A percentile compares a stretch with the other conserved stretches of the same genome.
Conservation (phyloP, 2,797 vertebrate species). For the Carcharodon carcharias region DNA sequence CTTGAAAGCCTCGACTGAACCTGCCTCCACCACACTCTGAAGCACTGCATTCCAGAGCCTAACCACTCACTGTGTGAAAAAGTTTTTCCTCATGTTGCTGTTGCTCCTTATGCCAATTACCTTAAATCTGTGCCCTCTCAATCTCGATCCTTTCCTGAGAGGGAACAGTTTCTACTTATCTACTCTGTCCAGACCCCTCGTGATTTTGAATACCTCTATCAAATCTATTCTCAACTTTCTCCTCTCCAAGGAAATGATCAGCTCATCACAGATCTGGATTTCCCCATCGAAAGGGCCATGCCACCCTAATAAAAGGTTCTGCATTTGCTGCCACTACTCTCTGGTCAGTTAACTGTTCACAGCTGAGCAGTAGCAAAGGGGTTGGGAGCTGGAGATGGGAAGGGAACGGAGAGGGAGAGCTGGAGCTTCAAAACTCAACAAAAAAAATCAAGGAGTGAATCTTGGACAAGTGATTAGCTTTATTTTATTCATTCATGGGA, state of each 20-base stretch:
- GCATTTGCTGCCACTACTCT: not conserved
- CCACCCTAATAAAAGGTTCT: not conserved
- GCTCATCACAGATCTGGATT: not conserved
- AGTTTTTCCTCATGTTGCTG: not conserved
- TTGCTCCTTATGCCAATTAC: not conserved
- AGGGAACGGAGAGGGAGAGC: not conserved
- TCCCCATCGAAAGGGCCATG: not conserved
- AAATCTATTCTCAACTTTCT: too few species aligned
- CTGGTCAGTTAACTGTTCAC: not conserved
- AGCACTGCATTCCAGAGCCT: not conserved
- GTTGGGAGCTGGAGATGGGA: not conserved
- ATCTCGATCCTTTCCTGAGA: not conserved
- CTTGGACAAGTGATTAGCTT: too few species aligned
- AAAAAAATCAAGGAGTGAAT: too few species aligned
- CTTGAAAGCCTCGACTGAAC: too few species aligned
- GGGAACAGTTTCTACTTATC: not conserved
- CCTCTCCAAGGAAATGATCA: not conserved
- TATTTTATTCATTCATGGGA: too few species aligned
- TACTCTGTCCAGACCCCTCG: not conserved
- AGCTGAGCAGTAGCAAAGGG: not conserved
- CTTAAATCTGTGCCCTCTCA: not conserved
- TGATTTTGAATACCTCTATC: not conserved
- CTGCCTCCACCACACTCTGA: too few species aligned
- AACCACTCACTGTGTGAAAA: not conserved
- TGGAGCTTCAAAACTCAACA: too few species aligned